Evolutionary conservation across 2,888 invertebrate species (phyloP), one percentile per base, ranked within the genome.

Genomic region (Synergus japonicus): DNA sequence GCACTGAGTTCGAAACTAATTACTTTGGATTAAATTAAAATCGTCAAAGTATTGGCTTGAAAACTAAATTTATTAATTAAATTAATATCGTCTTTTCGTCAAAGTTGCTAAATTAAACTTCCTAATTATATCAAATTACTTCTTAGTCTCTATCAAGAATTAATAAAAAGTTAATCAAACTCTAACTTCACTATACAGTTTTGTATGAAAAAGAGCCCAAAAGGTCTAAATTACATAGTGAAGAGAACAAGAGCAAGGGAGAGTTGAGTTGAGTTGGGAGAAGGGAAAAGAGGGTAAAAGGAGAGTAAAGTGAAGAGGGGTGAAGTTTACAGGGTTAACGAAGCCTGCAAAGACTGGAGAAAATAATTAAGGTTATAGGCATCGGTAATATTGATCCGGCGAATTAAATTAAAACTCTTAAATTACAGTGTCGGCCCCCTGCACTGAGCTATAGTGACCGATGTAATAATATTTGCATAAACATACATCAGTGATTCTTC

Each of bases 321-420:
- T 81, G 78, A 78, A 77, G 81, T 82, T 82, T 82, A 80, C 78
- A 67, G 76, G 69, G 79, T 79, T 79, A 79, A 79, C 69, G 79
- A 79, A 66, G 79, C 76, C 77, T 49, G 78, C 29, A 63, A 67
- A 77, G 77, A 66, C 54, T 54, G 46, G 58, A 66, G 77, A 63
- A 79, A 79, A 79, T 79, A 79, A 79, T 79, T 79, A 79, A 79
- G 77, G 65, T 54, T 73, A 77, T 77, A 77, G 49, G 58, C 76
- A 79, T 79, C 79, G 76, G 64, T 73, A 49, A 77, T 65, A 77
- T 77, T 63, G 78, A 65, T 65, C 64, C 78, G 46, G 37, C 41
- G 54, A 73, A 73, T 73, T 73, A 73, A 73, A 54, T 73, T 73
- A 73, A 73, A 73, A 54, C 8, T 54, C 54, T 54, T 73, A 73